Percentiles rank a stretch among this genome's conserved stretches.
phyloP scores from a whole-genome alignment of 2,113 vertebrate genomes.

The Eudyptes chrysolophus region DNA sequence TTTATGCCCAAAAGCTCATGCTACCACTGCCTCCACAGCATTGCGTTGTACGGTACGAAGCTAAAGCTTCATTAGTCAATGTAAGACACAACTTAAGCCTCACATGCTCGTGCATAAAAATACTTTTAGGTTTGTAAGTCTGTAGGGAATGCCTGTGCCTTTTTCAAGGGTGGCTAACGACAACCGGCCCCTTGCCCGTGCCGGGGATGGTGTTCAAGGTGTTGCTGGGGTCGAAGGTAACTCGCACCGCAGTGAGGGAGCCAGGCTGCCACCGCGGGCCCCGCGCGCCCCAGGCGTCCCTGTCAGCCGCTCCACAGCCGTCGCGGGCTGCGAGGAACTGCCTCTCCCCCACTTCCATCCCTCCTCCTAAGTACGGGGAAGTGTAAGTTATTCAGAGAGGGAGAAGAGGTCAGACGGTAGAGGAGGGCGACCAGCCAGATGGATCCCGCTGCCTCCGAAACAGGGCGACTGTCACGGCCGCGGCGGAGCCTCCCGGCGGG shows the following conservation, averaged over 20 bases:
- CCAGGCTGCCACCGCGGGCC: no score
- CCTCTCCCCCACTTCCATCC: neutral
- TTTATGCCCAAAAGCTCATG: neutral
- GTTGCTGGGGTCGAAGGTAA: fast-evolving
- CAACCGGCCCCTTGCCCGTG: fast-evolving
- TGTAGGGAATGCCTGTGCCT: neutral
- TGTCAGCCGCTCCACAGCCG: neutral
- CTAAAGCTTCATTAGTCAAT: fast-evolving
- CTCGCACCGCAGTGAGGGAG: no score
- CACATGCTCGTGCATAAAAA: fast-evolving
- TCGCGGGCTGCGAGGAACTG: neutral
- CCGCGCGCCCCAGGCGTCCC: no score
- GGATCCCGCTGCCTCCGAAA: fast-evolving
- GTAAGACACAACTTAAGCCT: neutral
- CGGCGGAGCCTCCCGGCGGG: neutral
- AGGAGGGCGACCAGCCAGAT: neutral
- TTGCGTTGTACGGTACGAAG: fast-evolving
- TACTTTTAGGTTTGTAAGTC: fast-evolving
- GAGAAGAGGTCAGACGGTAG: neutral
- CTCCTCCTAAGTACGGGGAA: no score
- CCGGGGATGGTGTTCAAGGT: neutral
- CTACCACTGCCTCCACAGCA: neutral
- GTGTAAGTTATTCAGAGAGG: fast-evolving
- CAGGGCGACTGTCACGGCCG: neutral
- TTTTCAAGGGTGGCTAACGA: fast-evolving